Conservation (phyloP, 2,888 invertebrate species). For the Chymomyza amoena region DNA sequence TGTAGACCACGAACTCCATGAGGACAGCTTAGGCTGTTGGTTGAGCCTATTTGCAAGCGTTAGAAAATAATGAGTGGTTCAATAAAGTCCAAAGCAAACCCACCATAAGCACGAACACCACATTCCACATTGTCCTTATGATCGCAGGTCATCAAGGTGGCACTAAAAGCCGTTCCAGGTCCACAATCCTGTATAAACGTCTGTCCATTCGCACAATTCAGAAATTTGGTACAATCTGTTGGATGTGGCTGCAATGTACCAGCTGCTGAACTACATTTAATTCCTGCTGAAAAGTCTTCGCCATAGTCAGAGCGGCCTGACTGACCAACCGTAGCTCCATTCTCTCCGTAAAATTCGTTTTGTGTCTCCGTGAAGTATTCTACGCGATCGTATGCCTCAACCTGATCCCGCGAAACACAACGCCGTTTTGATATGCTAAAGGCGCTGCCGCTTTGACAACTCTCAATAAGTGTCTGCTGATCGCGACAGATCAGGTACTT, state of each 20-base stretch:
- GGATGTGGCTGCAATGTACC: constrained; percentile 49
- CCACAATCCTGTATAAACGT: constrained; percentile 44
- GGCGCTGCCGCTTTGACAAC: constrained; percentile 83
- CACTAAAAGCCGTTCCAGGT: constrained; percentile 2
- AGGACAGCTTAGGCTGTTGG: constrained; percentile 74
- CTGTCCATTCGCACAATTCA: constrained; percentile 45
- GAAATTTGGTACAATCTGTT: constrained; percentile 50
- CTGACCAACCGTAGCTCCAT: background rate
- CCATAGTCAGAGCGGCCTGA: background rate
- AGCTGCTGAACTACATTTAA: constrained; percentile 8
- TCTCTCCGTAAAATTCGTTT: constrained; percentile 51
- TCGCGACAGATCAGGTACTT: constrained; percentile 84
- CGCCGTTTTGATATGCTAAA: constrained; percentile 81
- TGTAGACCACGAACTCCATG: constrained; percentile 79
- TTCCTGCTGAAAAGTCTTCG: background rate
- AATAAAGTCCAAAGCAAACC: background rate
- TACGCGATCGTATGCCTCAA: constrained; percentile 75
- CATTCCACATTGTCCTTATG: background rate
- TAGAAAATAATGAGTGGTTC: constrained; percentile 14
- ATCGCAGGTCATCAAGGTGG: background rate
- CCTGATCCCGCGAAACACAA: constrained; percentile 82
- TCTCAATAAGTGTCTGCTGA: constrained; percentile 81
- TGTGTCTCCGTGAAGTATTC: constrained; percentile 60
- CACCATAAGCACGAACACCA: background rate
- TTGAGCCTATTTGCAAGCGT: constrained; percentile 21